Conservation (phyloP, 2,888 invertebrate genomes). For the Eudemis profundana region DNA sequence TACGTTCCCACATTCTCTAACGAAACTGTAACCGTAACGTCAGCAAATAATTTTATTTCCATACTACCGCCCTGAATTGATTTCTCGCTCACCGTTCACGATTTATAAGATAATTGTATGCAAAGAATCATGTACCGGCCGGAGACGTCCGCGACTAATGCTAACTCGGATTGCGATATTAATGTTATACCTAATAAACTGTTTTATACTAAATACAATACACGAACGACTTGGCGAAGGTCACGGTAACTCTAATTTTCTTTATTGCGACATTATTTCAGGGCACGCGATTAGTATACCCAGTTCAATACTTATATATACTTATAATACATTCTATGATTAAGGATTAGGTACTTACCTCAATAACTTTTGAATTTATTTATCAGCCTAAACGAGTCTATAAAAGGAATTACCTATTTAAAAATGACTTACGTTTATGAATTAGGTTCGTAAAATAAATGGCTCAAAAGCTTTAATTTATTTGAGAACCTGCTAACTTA, state of each 20-base stretch:
- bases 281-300: constrained; percentile 64
- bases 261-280: constrained; percentile 65
- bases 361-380: not conserved
- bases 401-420: not conserved
- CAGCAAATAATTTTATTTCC: constrained; percentile 29
- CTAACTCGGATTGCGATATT: constrained; percentile 64
- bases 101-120: constrained; percentile 71
- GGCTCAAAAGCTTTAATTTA: not conserved
- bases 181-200: constrained; percentile 65
- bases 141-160: constrained; percentile 73
- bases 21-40: constrained; percentile 4
- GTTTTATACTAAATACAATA: constrained; percentile 52
- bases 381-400: not conserved
- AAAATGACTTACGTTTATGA: not conserved
- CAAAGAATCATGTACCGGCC: constrained; percentile 78
- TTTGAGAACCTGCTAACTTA: too few relatives aligned
- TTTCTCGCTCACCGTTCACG: constrained; percentile 58
- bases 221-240: constrained; percentile 56
- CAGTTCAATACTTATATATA: not conserved
- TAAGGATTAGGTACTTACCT: not conserved
- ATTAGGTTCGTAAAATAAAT: not conserved
- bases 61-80: constrained; percentile 42
- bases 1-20: not conserved
- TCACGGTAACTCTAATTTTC: constrained; percentile 76
- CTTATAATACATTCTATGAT: not conserved